Evolutionary conservation across 2,888 invertebrate species (phyloP), one percentile per base, ranked within the genome.

Genomic region (Tuberolachnus salignus): DNA sequence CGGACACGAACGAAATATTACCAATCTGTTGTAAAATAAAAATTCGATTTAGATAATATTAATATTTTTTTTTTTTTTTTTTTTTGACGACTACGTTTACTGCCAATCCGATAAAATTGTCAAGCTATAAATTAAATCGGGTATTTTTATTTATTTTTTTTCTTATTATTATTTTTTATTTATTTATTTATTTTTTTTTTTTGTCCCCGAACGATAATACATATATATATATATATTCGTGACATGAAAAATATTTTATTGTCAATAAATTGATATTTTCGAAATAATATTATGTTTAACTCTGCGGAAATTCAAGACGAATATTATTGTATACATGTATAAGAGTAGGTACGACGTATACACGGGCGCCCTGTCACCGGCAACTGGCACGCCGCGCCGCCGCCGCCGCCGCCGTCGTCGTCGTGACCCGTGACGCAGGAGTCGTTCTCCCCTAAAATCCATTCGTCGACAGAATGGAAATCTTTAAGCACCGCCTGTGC

Each of bases 341-440:
- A 51, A n/a, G 14, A 16, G 14, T 51, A 63, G n/a, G n/a, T 63
- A 63, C 10, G n/a, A 61, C 34, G 26, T 16, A n/a, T 19, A 14
- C 16, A 46, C 3, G 44, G 46, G 23, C 57, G n/a, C 46, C n/a
- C 23, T 44, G 57, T 71, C 23, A 57, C 57, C 23, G 26, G 9
- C 44, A 71, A 71, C 46, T 59, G 71, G 23, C 23, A 46, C 44
- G 53, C 55, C 42, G n/a, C n/a, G n/a, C n/a, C n/a, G n/a, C n/a
- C n/a, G n/a, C n/a, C n/a, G n/a, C n/a, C n/a, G n/a, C n/a, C n/a
- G n/a, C n/a, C n/a, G n/a, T n/a, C n/a, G 34, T 34, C 34, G 34
- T 34, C 34, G 34, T 34, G 34, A 53, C 42, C 26, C 16, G n/a
- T n/a, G 14, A 55, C 55, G 19, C 19, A 13, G 11, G 11, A 6